phyloP scores from a whole-genome alignment of 2,888 invertebrate genomes.

The Dryococelus australis region DNA sequence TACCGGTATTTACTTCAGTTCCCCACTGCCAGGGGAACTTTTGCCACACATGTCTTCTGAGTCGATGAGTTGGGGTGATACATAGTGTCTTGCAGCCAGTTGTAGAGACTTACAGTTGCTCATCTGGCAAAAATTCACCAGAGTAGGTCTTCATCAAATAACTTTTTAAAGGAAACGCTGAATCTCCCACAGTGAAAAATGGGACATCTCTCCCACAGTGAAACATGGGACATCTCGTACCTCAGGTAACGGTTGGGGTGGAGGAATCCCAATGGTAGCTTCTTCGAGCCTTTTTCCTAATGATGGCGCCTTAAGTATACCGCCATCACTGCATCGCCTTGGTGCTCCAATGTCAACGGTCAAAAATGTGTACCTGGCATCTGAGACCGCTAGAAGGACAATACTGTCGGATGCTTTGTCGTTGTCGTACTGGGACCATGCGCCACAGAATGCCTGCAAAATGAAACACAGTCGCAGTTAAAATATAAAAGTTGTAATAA shows the following conservation, averaged over 20 bases:
- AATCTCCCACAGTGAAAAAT: no score
- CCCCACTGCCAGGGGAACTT: not conserved
- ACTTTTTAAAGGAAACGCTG: no score
- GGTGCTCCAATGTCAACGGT: constrained; percentile 51
- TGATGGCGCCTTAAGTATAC: constrained; percentile 47
- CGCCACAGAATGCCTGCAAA: not conserved
- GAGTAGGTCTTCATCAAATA: no score
- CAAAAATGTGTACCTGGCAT: constrained; percentile 39
- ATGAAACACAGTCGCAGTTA: not conserved
- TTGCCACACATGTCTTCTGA: constrained; percentile 2
- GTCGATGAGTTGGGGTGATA: not conserved
- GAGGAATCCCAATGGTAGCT: constrained; percentile 47
- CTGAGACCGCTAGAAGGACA: not conserved
- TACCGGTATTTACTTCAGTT: not conserved
- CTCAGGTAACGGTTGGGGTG: constrained; percentile 39
- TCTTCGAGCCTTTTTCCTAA: no score
- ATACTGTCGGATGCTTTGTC: not conserved
- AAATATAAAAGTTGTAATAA: no score
- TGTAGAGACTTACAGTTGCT: not conserved
- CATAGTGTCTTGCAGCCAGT: constrained; percentile 21
- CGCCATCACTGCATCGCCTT: constrained; percentile 53
- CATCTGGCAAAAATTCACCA: no score
- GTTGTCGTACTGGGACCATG: not conserved
- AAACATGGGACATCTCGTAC: no score
- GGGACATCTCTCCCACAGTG: no score